Conservation (phyloP, 2,888 invertebrate genomes). For the Drosophila paracracens region DNA sequence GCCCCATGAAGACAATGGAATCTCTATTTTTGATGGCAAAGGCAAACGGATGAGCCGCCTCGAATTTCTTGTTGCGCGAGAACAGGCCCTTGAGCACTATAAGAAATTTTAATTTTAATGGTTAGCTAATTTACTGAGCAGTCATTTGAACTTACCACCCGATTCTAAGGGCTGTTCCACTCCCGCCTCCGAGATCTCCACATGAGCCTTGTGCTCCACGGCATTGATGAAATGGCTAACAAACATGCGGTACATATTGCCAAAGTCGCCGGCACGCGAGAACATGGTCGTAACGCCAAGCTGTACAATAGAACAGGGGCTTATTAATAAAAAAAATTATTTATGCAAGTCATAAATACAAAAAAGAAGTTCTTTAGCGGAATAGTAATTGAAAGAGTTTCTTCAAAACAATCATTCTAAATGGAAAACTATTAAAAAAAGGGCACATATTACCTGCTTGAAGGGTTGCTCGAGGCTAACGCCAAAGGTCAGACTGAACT, state of each 20-base stretch:
- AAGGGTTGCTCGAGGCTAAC: slow-evolving; percentile 88
- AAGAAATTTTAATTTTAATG: neutral
- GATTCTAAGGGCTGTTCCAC: slow-evolving; percentile 76
- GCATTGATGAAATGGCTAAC: slow-evolving; percentile 81
- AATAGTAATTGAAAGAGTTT: neutral
- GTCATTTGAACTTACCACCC: slow-evolving; percentile 63
- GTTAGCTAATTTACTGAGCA: no score
- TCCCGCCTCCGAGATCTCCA: slow-evolving; percentile 77
- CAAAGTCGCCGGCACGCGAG: slow-evolving; percentile 79
- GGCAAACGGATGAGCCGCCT: slow-evolving; percentile 81
- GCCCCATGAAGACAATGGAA: slow-evolving; percentile 81
- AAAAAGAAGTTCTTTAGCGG: neutral
- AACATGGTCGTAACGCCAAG: slow-evolving; percentile 82
- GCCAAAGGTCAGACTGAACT: slow-evolving; percentile 92
- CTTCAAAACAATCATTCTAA: neutral
- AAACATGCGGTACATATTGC: slow-evolving; percentile 83
- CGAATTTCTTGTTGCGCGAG: slow-evolving; percentile 79
- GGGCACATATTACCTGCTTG: slow-evolving; percentile 86
- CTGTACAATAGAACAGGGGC: slow-evolving; percentile 36
- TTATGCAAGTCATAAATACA: neutral
- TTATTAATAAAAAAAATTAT: neutral
- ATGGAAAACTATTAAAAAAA: neutral
- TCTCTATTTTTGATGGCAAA: slow-evolving; percentile 79
- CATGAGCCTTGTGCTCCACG: slow-evolving; percentile 79
- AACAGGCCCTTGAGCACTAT: slow-evolving; percentile 78